These are phyloP conservation scores for Anthopleura xanthogrammica DNA, from an alignment of 92 coral and sea anemone genomes.

Conservation along the genomic window DNA sequence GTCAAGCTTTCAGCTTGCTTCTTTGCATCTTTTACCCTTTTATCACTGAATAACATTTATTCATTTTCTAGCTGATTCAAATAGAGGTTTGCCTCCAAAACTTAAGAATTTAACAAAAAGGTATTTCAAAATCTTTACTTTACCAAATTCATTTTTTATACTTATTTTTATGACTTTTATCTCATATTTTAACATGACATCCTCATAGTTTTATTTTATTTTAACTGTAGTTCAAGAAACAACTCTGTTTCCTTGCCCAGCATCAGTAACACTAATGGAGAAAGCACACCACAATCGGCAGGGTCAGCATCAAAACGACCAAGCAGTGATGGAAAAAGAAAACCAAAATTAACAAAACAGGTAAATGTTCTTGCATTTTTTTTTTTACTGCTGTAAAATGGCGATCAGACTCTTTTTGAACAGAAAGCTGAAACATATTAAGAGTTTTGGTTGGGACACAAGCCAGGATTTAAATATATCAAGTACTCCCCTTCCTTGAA, in stretches of 20 bases:
- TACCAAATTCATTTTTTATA: neutral
- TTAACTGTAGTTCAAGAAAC: conserved; percentile 52
- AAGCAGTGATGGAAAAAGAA: conserved; percentile 90
- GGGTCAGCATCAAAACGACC: conserved; percentile 75
- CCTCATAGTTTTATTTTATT: neutral
- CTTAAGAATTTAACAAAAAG: conserved; percentile 56
- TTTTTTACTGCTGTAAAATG: no score
- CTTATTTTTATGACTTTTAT: neutral
- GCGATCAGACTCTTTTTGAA: no score
- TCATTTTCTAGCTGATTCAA: conserved; percentile 54
- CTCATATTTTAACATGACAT: neutral
- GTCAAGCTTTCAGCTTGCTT: no score
- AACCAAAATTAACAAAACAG: conserved; percentile 42
- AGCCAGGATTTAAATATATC: no score
- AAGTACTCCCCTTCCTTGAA: no score
- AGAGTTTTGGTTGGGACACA: no score
- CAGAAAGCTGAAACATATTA: no score
- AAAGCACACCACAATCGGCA: conserved; percentile 47
- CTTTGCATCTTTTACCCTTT: neutral
- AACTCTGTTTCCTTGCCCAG: conserved; percentile 92
- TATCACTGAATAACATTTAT: neutral
- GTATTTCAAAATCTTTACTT: conserved; percentile 25
- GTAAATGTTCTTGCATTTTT: neutral
- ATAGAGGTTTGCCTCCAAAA: conserved; percentile 74
- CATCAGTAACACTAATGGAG: conserved; percentile 56